phyloP scores from a whole-genome alignment of 2,113 vertebrate genomes.

The Theristicus caerulescens region DNA sequence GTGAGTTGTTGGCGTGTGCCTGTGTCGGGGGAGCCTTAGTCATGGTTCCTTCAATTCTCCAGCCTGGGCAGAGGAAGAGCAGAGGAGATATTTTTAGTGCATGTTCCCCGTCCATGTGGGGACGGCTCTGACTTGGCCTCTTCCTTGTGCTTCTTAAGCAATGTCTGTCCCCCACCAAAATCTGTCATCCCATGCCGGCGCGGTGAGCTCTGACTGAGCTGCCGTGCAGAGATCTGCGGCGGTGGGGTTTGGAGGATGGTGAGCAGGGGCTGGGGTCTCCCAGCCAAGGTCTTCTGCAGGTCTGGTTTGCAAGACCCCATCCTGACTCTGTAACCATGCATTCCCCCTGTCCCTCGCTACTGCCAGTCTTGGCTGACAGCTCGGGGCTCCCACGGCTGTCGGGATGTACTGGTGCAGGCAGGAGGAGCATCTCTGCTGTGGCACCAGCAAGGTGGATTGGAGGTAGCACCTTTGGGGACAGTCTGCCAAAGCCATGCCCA shows the following conservation, averaged over 20 bases:
- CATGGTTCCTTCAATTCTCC: conserved; percentile 63
- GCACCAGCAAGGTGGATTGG: neutral
- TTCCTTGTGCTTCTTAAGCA: neutral
- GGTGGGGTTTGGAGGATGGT: neutral
- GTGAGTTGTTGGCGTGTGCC: conserved; percentile 77
- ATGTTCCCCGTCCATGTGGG: accelerated
- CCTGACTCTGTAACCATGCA: neutral
- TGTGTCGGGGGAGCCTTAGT: neutral
- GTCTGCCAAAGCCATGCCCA: neutral
- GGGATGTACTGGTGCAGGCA: neutral
- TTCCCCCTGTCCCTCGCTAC: neutral
- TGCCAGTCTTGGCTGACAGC: neutral
- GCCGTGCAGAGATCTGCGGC: accelerated
- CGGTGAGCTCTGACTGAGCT: neutral
- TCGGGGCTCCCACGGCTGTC: accelerated
- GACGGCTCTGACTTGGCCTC: neutral
- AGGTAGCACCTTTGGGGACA: neutral
- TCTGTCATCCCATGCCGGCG: accelerated
- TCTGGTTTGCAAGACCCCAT: neutral
- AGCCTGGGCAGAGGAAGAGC: conserved; percentile 44
- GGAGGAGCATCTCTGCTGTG: neutral
- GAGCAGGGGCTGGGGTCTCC: neutral
- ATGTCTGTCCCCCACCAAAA: neutral
- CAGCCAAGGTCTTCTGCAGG: neutral
- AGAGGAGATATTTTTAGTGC: conserved; percentile 71